phyloP scores from a whole-genome alignment of 2,888 invertebrate species.

The Caenorhabditis sulstoni region DNA sequence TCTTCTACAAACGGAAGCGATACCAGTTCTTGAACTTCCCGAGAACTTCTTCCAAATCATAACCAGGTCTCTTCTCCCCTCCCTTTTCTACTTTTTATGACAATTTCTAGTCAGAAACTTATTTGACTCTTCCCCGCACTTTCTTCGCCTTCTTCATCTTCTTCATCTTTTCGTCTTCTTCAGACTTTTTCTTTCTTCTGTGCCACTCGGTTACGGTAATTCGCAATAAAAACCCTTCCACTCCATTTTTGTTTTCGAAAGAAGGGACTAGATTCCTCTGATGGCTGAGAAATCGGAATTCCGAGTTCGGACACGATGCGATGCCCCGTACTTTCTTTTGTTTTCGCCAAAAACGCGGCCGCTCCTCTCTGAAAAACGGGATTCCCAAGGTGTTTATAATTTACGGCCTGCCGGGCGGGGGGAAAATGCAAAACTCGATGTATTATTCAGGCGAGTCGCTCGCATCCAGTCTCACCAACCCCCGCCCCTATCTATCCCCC shows the following conservation, averaged over 20 bases:
- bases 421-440: constrained; percentile 35
- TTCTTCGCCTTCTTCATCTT: constrained; percentile 18
- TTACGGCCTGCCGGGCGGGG: constrained; percentile 9
- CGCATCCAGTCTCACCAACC: not conserved
- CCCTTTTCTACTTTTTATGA: constrained; percentile 20
- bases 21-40: constrained; percentile 79
- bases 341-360: not conserved
- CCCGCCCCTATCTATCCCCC: not conserved
- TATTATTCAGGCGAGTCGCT: constrained; percentile 45
- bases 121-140: constrained; percentile 8
- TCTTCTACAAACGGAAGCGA: constrained; percentile 75
- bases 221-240: constrained; percentile 32
- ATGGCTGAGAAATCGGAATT: too few species aligned
- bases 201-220: constrained; percentile 58
- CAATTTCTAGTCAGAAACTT: constrained; percentile 51
- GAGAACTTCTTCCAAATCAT: constrained; percentile 69
- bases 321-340: too few species aligned
- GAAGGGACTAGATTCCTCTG: too few species aligned
- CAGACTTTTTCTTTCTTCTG: constrained; percentile 33
- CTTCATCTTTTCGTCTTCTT: constrained; percentile 16
- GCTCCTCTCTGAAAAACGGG: not conserved
- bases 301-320: too few species aligned
- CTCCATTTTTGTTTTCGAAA: not conserved
- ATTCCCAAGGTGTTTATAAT: constrained; percentile 46
- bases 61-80: constrained; percentile 43